phyloP scores from a whole-genome alignment of 2,888 invertebrate species.

The Acholoe squamosa region DNA sequence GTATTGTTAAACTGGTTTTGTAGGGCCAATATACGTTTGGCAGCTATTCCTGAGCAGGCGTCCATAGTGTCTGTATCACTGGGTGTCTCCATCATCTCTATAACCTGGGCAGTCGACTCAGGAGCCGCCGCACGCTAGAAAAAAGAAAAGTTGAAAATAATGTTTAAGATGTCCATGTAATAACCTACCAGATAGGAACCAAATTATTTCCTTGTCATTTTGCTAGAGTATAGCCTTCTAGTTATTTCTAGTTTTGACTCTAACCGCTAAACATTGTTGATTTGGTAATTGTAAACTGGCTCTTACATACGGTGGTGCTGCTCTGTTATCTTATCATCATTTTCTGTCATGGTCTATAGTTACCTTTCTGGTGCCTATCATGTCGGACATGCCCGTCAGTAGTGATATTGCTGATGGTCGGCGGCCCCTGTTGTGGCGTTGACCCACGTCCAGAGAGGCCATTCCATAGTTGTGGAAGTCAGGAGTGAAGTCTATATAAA shows the following conservation, averaged over 20 bases:
- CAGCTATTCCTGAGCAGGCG: constrained; percentile 33
- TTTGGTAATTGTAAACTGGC: too few species aligned
- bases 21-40: constrained; percentile 2
- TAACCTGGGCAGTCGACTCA: not conserved
- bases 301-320: too few species aligned
- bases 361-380: constrained; percentile 32
- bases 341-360: too few species aligned
- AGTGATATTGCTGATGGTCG: constrained; percentile 37
- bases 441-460: not conserved
- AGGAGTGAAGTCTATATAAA: not conserved
- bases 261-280: too few species aligned
- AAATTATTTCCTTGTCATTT: too few species aligned
- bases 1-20: not conserved
- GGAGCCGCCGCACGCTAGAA: not conserved
- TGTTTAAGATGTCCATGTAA: too few species aligned
- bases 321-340: too few species aligned
- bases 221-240: too few species aligned
- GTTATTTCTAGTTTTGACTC: too few species aligned
- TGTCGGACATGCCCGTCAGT: constrained; percentile 36
- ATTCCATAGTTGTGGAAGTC: not conserved
- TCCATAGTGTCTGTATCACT: not conserved
- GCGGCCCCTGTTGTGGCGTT: not conserved
- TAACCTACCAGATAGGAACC: too few species aligned
- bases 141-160: not conserved
- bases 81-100: not conserved